Evolutionary conservation across 2,888 invertebrate genomes (phyloP).

Genomic region (Cristatella mucedo): DNA sequence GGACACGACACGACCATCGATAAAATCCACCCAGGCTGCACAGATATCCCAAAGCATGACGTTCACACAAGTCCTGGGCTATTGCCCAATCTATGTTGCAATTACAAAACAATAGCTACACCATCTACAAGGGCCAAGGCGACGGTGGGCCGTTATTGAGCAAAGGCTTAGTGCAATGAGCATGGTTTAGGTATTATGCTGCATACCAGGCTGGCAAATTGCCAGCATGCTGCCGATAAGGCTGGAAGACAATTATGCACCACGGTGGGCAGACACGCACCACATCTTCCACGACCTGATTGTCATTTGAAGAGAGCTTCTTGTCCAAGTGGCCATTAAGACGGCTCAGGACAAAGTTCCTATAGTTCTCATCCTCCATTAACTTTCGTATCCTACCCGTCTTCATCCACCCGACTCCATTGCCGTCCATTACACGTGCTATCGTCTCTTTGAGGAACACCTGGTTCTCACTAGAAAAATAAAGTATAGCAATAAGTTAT

Average conservation of each 20-base stretch:
- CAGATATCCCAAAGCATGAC: no score
- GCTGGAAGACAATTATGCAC: no score
- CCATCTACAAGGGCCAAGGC: no score
- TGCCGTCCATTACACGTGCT: slow-evolving; percentile 67
- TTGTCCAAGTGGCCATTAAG: slow-evolving; percentile 80
- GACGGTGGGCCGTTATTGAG: no score
- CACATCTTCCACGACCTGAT: slow-evolving; percentile 83
- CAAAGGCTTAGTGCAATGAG: not conserved
- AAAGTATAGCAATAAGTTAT: no score
- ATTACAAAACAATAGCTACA: no score
- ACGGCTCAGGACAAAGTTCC: slow-evolving; percentile 84
- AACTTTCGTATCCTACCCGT: slow-evolving; percentile 75
- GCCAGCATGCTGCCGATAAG: no score
- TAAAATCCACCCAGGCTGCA: no score
- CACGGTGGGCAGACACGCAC: no score
- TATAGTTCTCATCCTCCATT: slow-evolving; percentile 96
- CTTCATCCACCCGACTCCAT: slow-evolving; percentile 91
- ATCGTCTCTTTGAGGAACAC: slow-evolving; percentile 78
- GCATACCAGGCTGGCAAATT: not conserved
- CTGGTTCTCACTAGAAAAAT: slow-evolving; percentile 59
- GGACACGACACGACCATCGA: no score
- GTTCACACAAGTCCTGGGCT: no score
- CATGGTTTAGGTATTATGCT: not conserved
- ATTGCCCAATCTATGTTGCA: no score
- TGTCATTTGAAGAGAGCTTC: slow-evolving; percentile 65